Evolutionary conservation across 2,113 vertebrate genomes (phyloP), one percentile per base, ranked within the genome.

Genomic region (Oophaga pumilio): DNA sequence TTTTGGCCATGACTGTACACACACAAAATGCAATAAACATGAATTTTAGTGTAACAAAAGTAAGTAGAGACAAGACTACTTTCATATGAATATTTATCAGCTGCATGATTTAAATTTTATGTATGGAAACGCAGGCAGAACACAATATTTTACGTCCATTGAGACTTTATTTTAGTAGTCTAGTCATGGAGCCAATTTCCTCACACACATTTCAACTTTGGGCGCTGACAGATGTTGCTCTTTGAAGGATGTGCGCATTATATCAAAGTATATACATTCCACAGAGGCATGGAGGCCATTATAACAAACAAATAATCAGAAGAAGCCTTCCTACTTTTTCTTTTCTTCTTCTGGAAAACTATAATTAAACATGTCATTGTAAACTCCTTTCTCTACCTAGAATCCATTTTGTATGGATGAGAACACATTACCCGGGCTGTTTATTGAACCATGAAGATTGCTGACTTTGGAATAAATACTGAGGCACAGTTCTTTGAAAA

Each of bases 361-460:
- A 8, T 89, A 90, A 85, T 89, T 82, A 87, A 90, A 89, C 88
- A 6, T 76, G 49, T 4, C 86, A 64, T 89, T 91, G 53, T 89
- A 57, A 88, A 62, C 71, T 24, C 66, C 24, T 90, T 86, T 76
- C 85, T 62, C 88, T 88, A 82, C 69, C 80, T 89, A 22, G 50
- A 89, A 87, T 90, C 81, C 88, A 56, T 76, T 88, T 91, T 82
- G 74, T 90, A 89, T 89, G 62, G 57, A 85, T 88, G 53, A 90
- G 43, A 91, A 92, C 90, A 76, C 80, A 87, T 83, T 82, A 86
- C 89, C 8, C 59, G 80, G 14, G 78, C 77, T 59, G 52, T 80
- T 49, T 89, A 59, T 78, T 87, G 87, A 88, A 83, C 86, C 84
- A 62, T 89, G 71, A 90, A 85, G 71, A 77, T 22, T 79, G 84